A percentile compares a stretch with the other conserved stretches of the same genome.
These are phyloP conservation scores for Zoanthus sociatus DNA, from an alignment of 92 coral and sea anemone genomes.

Conservation along the genomic window DNA sequence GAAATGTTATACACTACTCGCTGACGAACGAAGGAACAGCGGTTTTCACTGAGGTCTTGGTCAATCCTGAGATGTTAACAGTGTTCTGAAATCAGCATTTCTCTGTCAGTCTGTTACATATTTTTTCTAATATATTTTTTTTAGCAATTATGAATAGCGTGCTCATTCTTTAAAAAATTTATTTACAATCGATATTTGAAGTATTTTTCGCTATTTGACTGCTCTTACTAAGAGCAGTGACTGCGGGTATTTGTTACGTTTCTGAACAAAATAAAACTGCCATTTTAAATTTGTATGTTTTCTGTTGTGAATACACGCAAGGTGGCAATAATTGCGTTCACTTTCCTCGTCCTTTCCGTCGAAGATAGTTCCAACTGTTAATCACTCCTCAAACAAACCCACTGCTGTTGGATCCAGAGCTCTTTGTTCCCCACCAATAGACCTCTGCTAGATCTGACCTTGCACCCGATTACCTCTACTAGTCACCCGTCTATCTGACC, in stretches of 20 bases:
- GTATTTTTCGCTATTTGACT: constrained; percentile 21
- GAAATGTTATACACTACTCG: too few species aligned
- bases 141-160: background rate
- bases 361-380: too few species aligned
- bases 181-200: constrained; percentile 46
- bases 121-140: background rate
- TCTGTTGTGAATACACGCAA: too few species aligned
- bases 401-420: too few species aligned
- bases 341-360: too few species aligned
- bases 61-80: background rate
- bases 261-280: constrained; percentile 22
- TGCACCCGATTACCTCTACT: too few species aligned
- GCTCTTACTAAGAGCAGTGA: background rate
- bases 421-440: too few species aligned
- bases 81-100: background rate
- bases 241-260: constrained; percentile 13
- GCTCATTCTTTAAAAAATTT: constrained; percentile 1
- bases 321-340: too few species aligned
- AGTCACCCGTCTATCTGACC: too few species aligned
- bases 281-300: background rate
- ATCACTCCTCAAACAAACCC: too few species aligned
- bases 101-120: background rate
- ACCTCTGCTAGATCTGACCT: too few species aligned
- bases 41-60: background rate
- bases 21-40: too few species aligned